Base-by-base conservation (phyloP, 2,888 invertebrate genomes). In the Caenorhabditis parvicauda region DNA sequence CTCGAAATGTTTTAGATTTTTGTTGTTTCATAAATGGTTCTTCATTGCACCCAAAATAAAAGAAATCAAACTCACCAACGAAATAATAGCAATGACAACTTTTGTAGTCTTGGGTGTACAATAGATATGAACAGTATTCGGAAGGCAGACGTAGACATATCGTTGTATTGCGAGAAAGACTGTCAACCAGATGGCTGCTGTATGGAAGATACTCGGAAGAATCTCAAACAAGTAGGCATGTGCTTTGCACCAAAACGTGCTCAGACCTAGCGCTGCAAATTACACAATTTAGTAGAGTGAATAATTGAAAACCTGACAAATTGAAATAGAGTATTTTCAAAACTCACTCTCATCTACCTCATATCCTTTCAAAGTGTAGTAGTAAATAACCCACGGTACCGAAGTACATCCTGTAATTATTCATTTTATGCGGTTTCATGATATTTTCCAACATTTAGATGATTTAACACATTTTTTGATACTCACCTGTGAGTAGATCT, bases 111-210 rank as follows among this genome's bases (percentile, higher is more conserved):
- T 87, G 69, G 85, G 83, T 5, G 86, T 87, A 79, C 87, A 87
- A 84, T 86, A 86, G n/a, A 89, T 89, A 61, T 90, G 86, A 0
- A 92, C 92, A 59, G 89, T 87, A 0, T 90, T 89, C 0, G 92
- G 90, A 81, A 92, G 91, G 80, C 93, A 93, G 1, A 94, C 92
- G 84, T 91, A 93, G 75, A 94, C 90, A 84, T 93, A 94, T 60
- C 93, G 86, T 83, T 94, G 93, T 22, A 90, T 89, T 0, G 92
- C 92, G 61, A 93, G 84, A 0, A 90, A 90, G 67, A 93, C 84
- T 0, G 92, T 93, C 75, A 93, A 84, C 92, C 92, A 93, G 64
- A 92, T 91, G 72, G 91, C 91, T 1, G 91, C 90, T 3, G 92
- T 92, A 84, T 92, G 92, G 82, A 92, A 92, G 84, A 91, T 87